phyloP scores from a whole-genome alignment of 2,113 vertebrate species.

The Turdus rufiventris region DNA sequence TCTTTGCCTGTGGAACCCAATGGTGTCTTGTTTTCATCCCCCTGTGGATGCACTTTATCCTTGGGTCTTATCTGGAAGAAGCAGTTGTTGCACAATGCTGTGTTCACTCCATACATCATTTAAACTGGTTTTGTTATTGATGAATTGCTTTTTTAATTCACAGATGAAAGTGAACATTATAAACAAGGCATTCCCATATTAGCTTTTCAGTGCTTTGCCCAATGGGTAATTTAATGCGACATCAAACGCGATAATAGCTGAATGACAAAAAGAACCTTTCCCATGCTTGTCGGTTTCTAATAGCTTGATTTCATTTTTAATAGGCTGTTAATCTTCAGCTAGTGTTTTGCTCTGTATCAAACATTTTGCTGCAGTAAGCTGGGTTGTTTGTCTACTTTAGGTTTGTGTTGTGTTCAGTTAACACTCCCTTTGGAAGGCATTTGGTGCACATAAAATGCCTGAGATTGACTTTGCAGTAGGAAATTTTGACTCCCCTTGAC shows the following conservation, averaged over 20 bases:
- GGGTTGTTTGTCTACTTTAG: constrained; percentile 20
- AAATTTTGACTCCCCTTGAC: constrained; percentile 62
- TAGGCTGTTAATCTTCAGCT: constrained; percentile 54
- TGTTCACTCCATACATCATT: constrained; percentile 59
- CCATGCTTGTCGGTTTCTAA: constrained; percentile 39
- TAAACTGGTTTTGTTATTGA: constrained; percentile 66
- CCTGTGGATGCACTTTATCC: constrained; percentile 46
- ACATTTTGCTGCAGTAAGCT: constrained; percentile 39
- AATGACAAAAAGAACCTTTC: constrained; percentile 53
- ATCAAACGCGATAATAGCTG: constrained; percentile 40
- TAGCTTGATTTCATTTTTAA: constrained; percentile 66
- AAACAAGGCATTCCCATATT: constrained; percentile 51
- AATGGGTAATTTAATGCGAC: constrained; percentile 56
- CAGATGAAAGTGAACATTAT: constrained; percentile 64
- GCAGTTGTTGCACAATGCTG: constrained; percentile 51
- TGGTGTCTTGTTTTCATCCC: constrained; percentile 43
- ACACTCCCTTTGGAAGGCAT: constrained; percentile 43
- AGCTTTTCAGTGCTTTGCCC: constrained; percentile 54
- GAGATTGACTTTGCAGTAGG: constrained; percentile 40
- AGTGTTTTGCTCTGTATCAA: constrained; percentile 54
- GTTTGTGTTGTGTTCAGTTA: constrained; percentile 56
- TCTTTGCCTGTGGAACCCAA: constrained; percentile 11
- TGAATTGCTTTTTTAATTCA: constrained; percentile 65
- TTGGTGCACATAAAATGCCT: constrained; percentile 21
- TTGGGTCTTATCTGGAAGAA: constrained; percentile 65